Evolutionary conservation across 2,888 invertebrate genomes (phyloP).

Genomic region (Ormyrus labotus): DNA sequence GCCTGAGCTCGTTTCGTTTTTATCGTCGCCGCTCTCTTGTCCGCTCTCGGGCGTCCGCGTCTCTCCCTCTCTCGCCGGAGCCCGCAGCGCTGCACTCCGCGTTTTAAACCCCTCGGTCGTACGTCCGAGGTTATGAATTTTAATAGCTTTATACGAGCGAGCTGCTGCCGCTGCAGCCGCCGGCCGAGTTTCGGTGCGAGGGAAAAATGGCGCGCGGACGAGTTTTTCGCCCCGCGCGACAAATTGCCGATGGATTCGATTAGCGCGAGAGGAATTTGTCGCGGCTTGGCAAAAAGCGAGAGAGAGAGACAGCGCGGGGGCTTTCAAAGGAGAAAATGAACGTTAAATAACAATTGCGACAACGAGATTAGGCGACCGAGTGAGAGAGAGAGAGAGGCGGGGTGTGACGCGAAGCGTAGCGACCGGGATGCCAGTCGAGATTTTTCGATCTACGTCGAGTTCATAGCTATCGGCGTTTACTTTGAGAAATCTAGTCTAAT

Average conservation of each 20-base stretch:
- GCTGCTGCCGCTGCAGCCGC: slow-evolving; percentile 57
- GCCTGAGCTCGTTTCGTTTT: slow-evolving; percentile 5
- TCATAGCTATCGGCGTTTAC: background rate
- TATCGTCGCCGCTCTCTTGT: background rate
- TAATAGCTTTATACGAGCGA: slow-evolving; percentile 73
- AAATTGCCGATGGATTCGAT: slow-evolving; percentile 75
- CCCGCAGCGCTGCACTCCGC: slow-evolving; percentile 62
- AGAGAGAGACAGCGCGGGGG: background rate
- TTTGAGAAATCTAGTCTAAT: background rate
- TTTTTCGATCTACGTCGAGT: slow-evolving; percentile 10
- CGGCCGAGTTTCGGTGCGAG: slow-evolving; percentile 20
- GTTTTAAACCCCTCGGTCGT: slow-evolving; percentile 72
- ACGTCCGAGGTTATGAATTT: slow-evolving; percentile 76
- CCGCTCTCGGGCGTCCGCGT: background rate
- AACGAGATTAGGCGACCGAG: slow-evolving; percentile 32
- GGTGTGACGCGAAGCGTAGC: slow-evolving; percentile 25
- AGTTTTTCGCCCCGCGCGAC: slow-evolving; percentile 69
- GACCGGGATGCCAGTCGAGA: background rate
- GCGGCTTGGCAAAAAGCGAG: slow-evolving; percentile 34
- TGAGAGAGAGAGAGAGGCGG: background rate
- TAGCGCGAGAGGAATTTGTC: slow-evolving; percentile 68
- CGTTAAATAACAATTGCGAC: slow-evolving; percentile 40
- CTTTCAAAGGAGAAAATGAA: slow-evolving; percentile 40
- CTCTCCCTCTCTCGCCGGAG: slow-evolving; percentile 47
- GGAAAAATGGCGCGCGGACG: slow-evolving; percentile 71